Conservation (phyloP, 2,797 vertebrate species). For the Epinephelus awoara region DNA sequence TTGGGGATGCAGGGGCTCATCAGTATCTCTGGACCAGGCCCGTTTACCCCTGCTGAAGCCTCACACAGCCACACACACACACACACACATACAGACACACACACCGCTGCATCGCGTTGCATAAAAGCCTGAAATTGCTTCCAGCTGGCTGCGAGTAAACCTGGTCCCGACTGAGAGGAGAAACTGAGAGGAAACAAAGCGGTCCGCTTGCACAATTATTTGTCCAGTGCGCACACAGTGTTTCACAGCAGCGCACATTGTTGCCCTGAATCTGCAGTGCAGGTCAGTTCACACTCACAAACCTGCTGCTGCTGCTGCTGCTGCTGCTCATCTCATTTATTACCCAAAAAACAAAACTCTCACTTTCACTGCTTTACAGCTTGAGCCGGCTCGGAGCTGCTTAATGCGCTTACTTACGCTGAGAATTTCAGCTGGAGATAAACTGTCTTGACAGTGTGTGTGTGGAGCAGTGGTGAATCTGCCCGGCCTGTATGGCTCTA, state of each 20-base stretch:
- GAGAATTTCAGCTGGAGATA: not conserved
- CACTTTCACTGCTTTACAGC: conserved; percentile 10
- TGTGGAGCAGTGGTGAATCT: not conserved
- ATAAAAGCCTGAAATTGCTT: conserved; percentile 58
- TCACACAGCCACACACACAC: conserved; percentile 5
- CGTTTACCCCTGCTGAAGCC: not conserved
- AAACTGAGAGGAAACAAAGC: conserved; percentile 56
- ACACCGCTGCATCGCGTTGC: conserved; percentile 34
- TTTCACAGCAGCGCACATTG: conserved; percentile 23
- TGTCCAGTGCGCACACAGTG: conserved; percentile 28
- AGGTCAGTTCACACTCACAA: not conserved
- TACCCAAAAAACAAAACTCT: not conserved
- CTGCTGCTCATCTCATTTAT: not conserved
- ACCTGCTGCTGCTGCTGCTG: conserved; percentile 3
- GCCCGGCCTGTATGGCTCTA: not conserved
- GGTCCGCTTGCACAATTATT: not conserved
- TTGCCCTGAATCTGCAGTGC: conserved; percentile 45
- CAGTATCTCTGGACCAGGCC: conserved; percentile 56
- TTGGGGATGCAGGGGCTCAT: conserved; percentile 69
- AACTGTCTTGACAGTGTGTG: not conserved
- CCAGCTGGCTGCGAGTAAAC: conserved; percentile 46
- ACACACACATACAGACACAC: conserved; percentile 1
- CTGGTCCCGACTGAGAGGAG: conserved; percentile 23
- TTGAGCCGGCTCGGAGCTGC: not conserved
- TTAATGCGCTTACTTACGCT: conserved; percentile 19